Evolutionary conservation across 1,140 invertebrate species (phyloP).

Genomic region (Acromyrmex charruanus): DNA sequence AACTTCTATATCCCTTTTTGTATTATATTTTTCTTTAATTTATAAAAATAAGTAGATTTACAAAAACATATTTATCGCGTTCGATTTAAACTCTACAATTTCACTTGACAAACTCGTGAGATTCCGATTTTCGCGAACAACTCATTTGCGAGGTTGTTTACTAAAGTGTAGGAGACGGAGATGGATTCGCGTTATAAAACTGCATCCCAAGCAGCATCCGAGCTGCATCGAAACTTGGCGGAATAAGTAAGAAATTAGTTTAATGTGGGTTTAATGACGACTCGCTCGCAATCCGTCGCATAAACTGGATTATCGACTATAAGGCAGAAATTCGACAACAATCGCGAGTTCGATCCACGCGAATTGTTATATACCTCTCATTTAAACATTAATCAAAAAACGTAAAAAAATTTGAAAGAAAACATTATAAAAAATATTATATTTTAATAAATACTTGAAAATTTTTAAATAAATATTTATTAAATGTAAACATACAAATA

Average conservation of each 20-base stretch:
- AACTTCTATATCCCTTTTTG: too few species aligned
- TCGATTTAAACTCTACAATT: conserved; percentile 3
- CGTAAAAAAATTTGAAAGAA: neutral
- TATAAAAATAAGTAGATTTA: conserved; percentile 1
- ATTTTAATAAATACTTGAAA: too few species aligned
- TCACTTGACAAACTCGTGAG: conserved; percentile 29
- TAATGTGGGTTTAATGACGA: conserved; percentile 37
- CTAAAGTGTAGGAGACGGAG: conserved; percentile 6
- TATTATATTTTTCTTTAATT: too few species aligned
- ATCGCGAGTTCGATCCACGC: neutral
- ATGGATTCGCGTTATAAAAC: conserved; percentile 43
- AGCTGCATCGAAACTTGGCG: conserved; percentile 36
- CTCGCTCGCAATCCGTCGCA: conserved; percentile 14
- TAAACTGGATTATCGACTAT: conserved; percentile 37
- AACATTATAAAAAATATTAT: too few species aligned
- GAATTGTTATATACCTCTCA: neutral
- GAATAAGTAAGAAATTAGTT: conserved; percentile 52
- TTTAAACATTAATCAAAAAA: neutral
- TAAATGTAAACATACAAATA: too few species aligned
- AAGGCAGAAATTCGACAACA: conserved; percentile 21
- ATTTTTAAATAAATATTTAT: too few species aligned
- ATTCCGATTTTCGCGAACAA: conserved; percentile 37
- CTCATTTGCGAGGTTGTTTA: conserved; percentile 36
- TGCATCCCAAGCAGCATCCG: conserved; percentile 13
- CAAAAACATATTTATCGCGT: neutral